phyloP scores from a whole-genome alignment of 2,113 vertebrate species.

The Hemichromis elongatus region DNA sequence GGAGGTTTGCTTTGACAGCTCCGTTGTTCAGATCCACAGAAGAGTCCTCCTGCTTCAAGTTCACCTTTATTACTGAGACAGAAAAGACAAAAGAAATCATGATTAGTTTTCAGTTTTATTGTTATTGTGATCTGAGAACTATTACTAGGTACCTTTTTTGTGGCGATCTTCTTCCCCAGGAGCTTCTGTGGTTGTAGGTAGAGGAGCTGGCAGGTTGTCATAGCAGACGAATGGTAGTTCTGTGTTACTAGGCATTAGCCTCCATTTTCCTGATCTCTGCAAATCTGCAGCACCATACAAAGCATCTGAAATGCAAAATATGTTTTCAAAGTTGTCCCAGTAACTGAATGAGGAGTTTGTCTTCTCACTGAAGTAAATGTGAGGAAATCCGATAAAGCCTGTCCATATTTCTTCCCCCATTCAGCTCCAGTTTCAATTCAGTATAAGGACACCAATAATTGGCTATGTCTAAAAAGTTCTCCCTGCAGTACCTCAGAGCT shows the following conservation, averaged over 20 bases:
- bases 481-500: neutral
- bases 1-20: neutral
- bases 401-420: neutral
- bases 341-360: neutral
- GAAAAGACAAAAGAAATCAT: neutral
- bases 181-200: too few species aligned
- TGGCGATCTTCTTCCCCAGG: neutral
- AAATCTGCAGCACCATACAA: neutral
- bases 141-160: neutral
- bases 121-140: neutral
- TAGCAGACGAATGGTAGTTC: neutral
- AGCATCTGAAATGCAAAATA: neutral
- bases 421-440: neutral
- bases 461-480: neutral
- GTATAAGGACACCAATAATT: too few species aligned
- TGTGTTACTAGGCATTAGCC: neutral
- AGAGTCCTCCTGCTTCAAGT: neutral
- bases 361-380: neutral
- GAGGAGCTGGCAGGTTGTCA: neutral
- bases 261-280: neutral
- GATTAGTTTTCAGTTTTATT: neutral
- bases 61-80: neutral
- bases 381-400: rapidly evolving
- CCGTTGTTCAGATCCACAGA: neutral
- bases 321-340: neutral